These are phyloP conservation scores for Cantharis nigra DNA, from an alignment of 2,888 invertebrate genomes.

Conservation along the genomic window DNA sequence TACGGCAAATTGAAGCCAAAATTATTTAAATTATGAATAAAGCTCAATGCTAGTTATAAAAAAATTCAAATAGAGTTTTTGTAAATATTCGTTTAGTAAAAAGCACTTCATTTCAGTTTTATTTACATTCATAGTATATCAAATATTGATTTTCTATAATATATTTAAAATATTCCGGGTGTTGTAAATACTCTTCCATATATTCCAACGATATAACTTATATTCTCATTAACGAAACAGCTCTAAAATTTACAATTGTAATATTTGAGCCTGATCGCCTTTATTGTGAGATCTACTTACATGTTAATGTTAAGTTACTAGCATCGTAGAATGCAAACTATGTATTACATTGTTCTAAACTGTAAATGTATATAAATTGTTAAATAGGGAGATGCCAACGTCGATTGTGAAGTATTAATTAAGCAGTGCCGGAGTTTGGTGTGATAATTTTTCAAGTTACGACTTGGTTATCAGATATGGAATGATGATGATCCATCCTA, in stretches of 20 bases:
- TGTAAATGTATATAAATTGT: not conserved
- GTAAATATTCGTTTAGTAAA: not conserved
- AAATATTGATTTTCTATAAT: not conserved
- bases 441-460: not conserved
- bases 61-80: not conserved
- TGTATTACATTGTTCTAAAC: not conserved
- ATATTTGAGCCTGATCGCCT: not conserved
- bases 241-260: not conserved
- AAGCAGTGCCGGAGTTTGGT: not conserved
- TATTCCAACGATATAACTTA: not conserved
- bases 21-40: too few relatives aligned
- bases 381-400: not conserved
- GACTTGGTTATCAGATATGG: not conserved
- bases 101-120: not conserved
- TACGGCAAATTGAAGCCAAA: too few relatives aligned
- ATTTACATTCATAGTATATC: not conserved
- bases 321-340: not conserved
- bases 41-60: too few relatives aligned
- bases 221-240: not conserved
- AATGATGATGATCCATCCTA: not conserved
- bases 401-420: not conserved
- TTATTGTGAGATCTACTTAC: not conserved
- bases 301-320: not conserved
- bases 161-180: not conserved
- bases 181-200: not conserved